Percentiles rank a stretch among this genome's conserved stretches.
Evolutionary conservation across 2,113 vertebrate species (phyloP).

Genomic region (Oenanthe oenanthe): DNA sequence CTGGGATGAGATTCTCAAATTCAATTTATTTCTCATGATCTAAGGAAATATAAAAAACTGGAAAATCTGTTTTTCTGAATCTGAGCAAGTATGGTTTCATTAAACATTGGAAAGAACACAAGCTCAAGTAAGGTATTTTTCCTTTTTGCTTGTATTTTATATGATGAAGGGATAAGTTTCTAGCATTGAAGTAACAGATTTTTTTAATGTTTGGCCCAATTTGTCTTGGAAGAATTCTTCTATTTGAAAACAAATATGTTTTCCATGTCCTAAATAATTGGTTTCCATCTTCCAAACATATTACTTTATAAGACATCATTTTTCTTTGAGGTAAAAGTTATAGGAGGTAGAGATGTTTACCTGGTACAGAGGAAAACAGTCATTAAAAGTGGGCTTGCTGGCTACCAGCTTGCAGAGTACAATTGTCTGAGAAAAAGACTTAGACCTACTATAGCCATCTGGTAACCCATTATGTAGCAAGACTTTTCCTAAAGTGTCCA

Average conservation of each 20-base stretch:
- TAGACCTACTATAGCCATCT: not conserved
- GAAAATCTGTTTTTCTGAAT: not conserved
- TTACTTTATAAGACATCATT: not conserved
- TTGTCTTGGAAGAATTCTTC: not conserved
- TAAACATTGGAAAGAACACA: not conserved
- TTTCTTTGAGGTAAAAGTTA: not conserved
- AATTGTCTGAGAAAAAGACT: not conserved
- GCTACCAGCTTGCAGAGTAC: not conserved
- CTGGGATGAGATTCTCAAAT: not conserved
- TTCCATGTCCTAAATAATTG: not conserved
- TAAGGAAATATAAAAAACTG: not conserved
- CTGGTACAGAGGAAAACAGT: not conserved
- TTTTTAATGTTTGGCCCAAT: not conserved
- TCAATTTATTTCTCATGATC: constrained; percentile 18
- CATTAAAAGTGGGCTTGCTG: not conserved
- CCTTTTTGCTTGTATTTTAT: not conserved
- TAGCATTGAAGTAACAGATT: not conserved
- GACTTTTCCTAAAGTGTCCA: not conserved
- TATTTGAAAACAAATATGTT: not conserved
- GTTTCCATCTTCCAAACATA: not conserved
- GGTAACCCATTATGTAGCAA: not conserved
- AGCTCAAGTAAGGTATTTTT: not conserved
- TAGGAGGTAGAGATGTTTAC: not conserved
- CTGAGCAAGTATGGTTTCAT: not conserved
- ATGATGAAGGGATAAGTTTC: not conserved